Evolutionary conservation across 2,797 vertebrate species (phyloP).

Genomic region (Sphaeramia orbicularis): DNA sequence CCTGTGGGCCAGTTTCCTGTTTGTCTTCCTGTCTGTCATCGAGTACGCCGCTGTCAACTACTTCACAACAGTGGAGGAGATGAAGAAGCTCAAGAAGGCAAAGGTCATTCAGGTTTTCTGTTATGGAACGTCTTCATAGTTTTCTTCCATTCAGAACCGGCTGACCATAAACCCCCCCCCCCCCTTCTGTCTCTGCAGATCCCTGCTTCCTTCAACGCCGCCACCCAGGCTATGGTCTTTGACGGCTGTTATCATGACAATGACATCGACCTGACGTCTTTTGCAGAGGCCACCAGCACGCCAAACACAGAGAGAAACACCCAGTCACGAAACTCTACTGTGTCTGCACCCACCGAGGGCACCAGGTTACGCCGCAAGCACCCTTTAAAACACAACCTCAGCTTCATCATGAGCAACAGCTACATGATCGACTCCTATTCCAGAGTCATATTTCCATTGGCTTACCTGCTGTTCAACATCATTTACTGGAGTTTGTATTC

Average conservation of each 20-base stretch:
- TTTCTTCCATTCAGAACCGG: conserved; percentile 21
- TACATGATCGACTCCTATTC: conserved; percentile 94
- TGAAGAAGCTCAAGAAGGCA: conserved; percentile 86
- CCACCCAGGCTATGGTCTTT: conserved; percentile 90
- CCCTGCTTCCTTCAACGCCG: conserved; percentile 83
- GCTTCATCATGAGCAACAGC: conserved; percentile 92
- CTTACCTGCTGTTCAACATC: conserved; percentile 93
- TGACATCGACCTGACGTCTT: conserved; percentile 84
- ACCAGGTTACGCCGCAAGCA: conserved; percentile 85
- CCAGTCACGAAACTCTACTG: conserved; percentile 66
- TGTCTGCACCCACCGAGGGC: conserved; percentile 72
- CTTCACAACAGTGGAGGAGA: conserved; percentile 92
- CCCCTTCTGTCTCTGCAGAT: conserved; percentile 77
- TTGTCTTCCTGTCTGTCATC: conserved; percentile 92
- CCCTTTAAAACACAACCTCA: conserved; percentile 82
- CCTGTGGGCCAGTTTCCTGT: conserved; percentile 94
- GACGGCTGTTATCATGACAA: conserved; percentile 91
- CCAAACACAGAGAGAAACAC: conserved; percentile 84
- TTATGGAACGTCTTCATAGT: not conserved
- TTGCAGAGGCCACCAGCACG: conserved; percentile 81
- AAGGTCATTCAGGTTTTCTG: conserved; percentile 82
- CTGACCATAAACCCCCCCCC: conserved; percentile 15
- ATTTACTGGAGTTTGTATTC: conserved; percentile 93
- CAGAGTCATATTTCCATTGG: conserved; percentile 89
- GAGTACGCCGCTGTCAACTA: conserved; percentile 94